Evolutionary conservation across 2,113 vertebrate genomes (phyloP).

Genomic region (Pachyramphus minor): DNA sequence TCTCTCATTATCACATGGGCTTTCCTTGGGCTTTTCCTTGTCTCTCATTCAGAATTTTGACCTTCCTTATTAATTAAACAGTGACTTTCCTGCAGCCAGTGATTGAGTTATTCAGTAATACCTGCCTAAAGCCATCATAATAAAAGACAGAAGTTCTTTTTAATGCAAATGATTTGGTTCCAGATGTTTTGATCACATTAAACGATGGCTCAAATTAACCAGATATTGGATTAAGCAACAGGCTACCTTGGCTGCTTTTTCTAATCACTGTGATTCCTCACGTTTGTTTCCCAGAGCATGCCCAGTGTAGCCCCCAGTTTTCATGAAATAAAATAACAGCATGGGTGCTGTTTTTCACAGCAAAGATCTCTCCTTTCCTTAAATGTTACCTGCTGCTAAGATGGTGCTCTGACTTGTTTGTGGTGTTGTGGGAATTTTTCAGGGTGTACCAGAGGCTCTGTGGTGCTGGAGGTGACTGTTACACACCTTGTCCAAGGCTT

Average conservation of each 20-base stretch:
- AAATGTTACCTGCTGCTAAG: background rate
- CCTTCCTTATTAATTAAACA: slow-evolving; percentile 67
- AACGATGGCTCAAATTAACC: slow-evolving; percentile 52
- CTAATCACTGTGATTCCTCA: slow-evolving; percentile 39
- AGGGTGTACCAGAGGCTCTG: background rate
- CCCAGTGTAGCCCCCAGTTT: background rate
- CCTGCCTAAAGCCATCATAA: slow-evolving; percentile 59
- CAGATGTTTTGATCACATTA: slow-evolving; percentile 64
- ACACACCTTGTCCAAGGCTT: background rate
- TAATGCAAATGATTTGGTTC: slow-evolving; percentile 61
- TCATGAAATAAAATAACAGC: background rate
- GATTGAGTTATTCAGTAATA: slow-evolving; percentile 68
- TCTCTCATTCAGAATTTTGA: slow-evolving; percentile 61
- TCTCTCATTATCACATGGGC: slow-evolving; percentile 44
- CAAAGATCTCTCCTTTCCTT: background rate
- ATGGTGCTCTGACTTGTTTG: background rate
- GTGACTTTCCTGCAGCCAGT: slow-evolving; percentile 25
- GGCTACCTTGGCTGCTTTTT: slow-evolving; percentile 53
- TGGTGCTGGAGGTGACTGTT: background rate
- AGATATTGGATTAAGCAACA: slow-evolving; percentile 59
- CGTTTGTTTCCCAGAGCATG: background rate
- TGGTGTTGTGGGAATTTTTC: background rate
- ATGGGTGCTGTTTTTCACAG: background rate
- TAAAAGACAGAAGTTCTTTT: slow-evolving; percentile 55
- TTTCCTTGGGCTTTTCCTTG: slow-evolving; percentile 70